Evolutionary conservation across 2,797 vertebrate genomes (phyloP).

Genomic region (Tarsius wallacei): DNA sequence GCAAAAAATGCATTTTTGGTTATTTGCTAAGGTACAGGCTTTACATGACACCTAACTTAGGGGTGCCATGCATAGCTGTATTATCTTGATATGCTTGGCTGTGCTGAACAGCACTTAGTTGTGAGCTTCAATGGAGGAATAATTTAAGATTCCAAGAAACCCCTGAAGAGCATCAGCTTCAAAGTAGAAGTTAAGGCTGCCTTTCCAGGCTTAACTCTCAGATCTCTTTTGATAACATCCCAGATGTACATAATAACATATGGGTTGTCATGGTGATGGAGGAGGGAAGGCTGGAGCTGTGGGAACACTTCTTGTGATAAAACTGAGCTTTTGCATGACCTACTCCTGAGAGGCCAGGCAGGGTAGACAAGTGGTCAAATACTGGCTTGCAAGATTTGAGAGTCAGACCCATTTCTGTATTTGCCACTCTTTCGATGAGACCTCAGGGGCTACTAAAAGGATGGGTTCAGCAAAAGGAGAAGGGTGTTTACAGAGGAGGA

Average conservation of each 20-base stretch:
- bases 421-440: neutral
- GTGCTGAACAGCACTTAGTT: rapidly evolving
- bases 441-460: neutral
- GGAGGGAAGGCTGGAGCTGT: rapidly evolving
- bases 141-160: neutral
- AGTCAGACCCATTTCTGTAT: neutral
- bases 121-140: rapidly evolving
- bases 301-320: neutral
- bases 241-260: rapidly evolving
- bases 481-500: neutral
- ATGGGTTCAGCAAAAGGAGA: neutral
- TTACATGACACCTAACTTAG: rapidly evolving
- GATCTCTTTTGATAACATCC: neutral
- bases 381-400: too few species aligned
- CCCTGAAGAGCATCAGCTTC: neutral
- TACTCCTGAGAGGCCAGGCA: neutral
- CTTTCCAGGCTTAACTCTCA: too few species aligned
- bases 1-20: neutral
- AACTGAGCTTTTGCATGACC: neutral
- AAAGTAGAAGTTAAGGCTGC: neutral
- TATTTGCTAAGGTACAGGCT: rapidly evolving
- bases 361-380: neutral
- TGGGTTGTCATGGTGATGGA: neutral
- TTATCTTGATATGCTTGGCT: rapidly evolving
- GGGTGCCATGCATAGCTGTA: rapidly evolving